Evolutionary conservation across 2,888 invertebrate species (phyloP).

Genomic region (Acleris emargana): DNA sequence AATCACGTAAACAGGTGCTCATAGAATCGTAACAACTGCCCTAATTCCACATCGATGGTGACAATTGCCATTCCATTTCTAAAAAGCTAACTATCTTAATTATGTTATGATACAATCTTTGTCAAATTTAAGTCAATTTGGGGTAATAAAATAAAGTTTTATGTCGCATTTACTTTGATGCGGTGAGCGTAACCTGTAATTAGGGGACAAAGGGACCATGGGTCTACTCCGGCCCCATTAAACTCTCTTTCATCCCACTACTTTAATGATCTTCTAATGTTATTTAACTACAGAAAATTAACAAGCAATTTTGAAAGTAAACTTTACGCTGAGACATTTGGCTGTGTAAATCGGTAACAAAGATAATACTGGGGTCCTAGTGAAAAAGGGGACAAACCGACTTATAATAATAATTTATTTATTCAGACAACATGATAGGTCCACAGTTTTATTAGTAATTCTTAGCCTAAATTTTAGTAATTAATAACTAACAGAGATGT

Average conservation of each 20-base stretch:
- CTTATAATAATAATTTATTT: too few relatives aligned
- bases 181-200: slow-evolving; percentile 69
- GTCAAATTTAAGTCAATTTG: slow-evolving; percentile 80
- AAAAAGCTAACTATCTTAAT: slow-evolving; percentile 60
- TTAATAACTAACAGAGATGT: too few relatives aligned
- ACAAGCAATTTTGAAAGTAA: slow-evolving; percentile 17
- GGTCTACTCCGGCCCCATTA: slow-evolving; percentile 45
- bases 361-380: too few relatives aligned
- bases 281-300: slow-evolving; percentile 33
- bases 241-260: slow-evolving; percentile 40
- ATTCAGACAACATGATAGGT: too few relatives aligned
- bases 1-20: slow-evolving; percentile 28
- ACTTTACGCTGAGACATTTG: neutral
- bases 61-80: slow-evolving; percentile 56
- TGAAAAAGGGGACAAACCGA: too few relatives aligned
- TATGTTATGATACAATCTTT: slow-evolving; percentile 74
- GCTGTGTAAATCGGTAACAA: too few relatives aligned
- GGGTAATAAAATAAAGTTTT: slow-evolving; percentile 81
- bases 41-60: slow-evolving; percentile 32
- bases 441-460: too few relatives aligned
- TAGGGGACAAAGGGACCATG: slow-evolving; percentile 57
- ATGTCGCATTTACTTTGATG: slow-evolving; percentile 80
- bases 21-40: slow-evolving; percentile 20
- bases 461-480: too few relatives aligned
- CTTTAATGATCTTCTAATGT: slow-evolving; percentile 43